Evolutionary conservation across 2,797 vertebrate genomes (phyloP).

Genomic region (Columba guinea): DNA sequence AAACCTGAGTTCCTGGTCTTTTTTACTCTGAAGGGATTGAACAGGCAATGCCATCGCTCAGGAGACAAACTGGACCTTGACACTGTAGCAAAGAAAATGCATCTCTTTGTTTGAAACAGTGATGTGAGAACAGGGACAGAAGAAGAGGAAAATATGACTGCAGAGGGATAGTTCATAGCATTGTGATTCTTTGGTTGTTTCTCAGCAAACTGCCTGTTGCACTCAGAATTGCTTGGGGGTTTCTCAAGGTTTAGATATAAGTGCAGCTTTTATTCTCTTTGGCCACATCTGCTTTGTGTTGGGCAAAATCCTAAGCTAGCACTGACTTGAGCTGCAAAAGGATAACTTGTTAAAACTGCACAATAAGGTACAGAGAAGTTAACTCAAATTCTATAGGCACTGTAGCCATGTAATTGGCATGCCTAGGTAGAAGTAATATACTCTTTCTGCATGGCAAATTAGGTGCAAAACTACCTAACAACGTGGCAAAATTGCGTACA

Average conservation of each 20-base stretch:
- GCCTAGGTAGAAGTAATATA: neutral
- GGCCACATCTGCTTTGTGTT: neutral
- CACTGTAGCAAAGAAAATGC: neutral
- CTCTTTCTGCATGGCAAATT: neutral
- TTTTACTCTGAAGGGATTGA: neutral
- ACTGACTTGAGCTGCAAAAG: neutral
- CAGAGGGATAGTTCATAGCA: neutral
- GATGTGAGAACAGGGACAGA: neutral
- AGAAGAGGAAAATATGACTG: neutral
- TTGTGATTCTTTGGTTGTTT: neutral
- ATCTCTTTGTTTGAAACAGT: neutral
- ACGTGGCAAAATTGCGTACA: neutral
- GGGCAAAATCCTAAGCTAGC: neutral
- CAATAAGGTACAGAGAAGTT: neutral
- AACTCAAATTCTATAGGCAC: neutral
- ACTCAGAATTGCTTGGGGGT: neutral
- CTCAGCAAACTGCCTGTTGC: neutral
- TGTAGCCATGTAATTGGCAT: neutral
- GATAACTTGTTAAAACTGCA: neutral
- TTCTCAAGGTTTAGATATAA: neutral
- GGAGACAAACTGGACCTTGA: neutral
- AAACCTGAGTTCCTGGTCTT: neutral
- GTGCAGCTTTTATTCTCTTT: neutral
- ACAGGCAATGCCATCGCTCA: neutral
- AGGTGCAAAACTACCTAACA: neutral